Base-by-base conservation (phyloP, 37 sponge, comb jelly and placozoan genomes). In the Tethya wilhelma region DNA sequence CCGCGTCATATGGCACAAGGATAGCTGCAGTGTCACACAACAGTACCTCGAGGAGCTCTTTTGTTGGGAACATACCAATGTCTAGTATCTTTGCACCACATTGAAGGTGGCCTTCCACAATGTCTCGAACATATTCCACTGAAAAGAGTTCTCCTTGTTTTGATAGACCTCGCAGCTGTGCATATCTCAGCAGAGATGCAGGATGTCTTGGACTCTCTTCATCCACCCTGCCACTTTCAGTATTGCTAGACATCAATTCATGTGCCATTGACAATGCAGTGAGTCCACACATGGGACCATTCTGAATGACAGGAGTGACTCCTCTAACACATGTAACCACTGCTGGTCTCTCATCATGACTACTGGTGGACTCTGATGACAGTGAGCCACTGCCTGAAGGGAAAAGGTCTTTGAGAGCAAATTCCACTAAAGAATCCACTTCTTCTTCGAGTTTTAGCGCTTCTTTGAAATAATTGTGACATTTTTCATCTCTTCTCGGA, bases 271-370 rank as follows among this genome's bases (percentile, higher is more conserved):
- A 64, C 20, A 88, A 36, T 22, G 77, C 71, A 20, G 81, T 82
- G 22, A 88, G 28, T 12, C 88, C 88, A 81, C 88, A 88, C 63
- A 81, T 88, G 43, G 88, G 88, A 6, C 76, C 77, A 32, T 81
- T 40, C 31, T 81, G 82, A 11, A 81, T 39, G 25, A 81, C 82
- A 32, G 82, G 82, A 0, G 42, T 38, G 5, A 81, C 64, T 2
- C n/a, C n/a, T n/a, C n/a, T n/a, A n/a, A n/a, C n/a, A n/a, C n/a
- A n/a, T n/a, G n/a, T n/a, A n/a, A n/a, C n/a, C n/a, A n/a, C n/a
- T n/a, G n/a, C n/a, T n/a, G n/a, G n/a, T n/a, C n/a, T n/a, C n/a
- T n/a, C n/a, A n/a, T n/a, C n/a, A n/a, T n/a, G n/a, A n/a, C n/a
- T n/a, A n/a, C n/a, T n/a, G n/a, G n/a, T n/a, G n/a, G n/a, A n/a